Conservation (phyloP, 2,113 vertebrate species). For the Pedetes capensis region DNA sequence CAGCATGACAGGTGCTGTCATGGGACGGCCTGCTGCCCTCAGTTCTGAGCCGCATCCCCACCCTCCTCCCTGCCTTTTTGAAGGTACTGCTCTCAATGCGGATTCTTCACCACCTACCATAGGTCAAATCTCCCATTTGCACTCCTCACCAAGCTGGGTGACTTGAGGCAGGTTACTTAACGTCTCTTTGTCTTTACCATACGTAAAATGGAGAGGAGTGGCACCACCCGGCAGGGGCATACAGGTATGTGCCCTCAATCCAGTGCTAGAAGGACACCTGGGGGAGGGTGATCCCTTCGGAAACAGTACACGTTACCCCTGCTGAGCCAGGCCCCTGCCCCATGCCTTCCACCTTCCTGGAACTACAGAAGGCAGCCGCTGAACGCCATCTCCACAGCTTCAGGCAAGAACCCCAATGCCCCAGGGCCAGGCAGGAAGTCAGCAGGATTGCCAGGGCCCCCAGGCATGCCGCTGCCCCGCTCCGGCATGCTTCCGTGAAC, state of each 20-base stretch:
- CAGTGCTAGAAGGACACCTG: no score
- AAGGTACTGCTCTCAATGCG: no score
- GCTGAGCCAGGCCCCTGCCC: not conserved
- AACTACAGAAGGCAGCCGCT: not conserved
- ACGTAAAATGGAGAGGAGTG: not conserved
- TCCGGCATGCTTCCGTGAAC: not conserved
- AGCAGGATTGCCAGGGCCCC: no score
- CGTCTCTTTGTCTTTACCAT: no score
- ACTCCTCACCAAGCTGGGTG: not conserved
- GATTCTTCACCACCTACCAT: not conserved
- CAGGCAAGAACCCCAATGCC: not conserved
- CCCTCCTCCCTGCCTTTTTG: not conserved
- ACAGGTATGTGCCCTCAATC: no score
- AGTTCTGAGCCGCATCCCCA: not conserved
- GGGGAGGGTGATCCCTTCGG: no score
- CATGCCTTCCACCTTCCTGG: not conserved
- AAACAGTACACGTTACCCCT: no score
- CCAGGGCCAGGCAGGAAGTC: not conserved
- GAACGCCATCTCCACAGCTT: not conserved
- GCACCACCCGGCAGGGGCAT: no score
- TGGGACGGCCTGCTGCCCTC: no score
- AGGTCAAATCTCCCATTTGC: not conserved
- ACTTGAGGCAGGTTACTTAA: not conserved
- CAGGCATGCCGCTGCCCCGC: no score
- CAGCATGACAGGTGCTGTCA: no score